Conservation (phyloP, 2,888 invertebrate species). For the Drosophila cognata region DNA sequence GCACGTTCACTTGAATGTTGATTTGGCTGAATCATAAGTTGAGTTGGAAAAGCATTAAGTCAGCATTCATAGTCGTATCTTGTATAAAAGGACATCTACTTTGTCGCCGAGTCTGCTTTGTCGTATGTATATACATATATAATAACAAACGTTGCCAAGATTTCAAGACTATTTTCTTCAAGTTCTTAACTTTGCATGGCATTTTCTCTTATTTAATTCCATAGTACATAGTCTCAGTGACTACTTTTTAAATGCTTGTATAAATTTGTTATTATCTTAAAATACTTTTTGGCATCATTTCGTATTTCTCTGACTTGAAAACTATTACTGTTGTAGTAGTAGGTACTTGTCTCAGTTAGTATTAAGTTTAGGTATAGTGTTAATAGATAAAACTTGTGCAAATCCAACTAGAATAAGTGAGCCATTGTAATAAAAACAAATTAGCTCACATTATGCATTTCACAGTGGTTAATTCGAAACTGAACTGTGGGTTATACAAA, state of each 20-base stretch:
- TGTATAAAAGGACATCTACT: background rate
- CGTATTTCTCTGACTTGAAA: background rate
- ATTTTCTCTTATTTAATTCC: background rate
- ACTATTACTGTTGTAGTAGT: background rate
- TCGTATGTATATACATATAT: background rate
- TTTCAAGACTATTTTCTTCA: background rate
- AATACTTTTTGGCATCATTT: background rate
- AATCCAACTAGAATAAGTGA: background rate
- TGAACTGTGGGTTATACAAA: background rate
- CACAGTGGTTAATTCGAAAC: background rate
- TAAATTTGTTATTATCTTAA: too few species aligned
- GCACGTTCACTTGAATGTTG: conserved; percentile 39
- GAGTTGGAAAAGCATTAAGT: conserved; percentile 36
- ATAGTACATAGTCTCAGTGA: background rate
- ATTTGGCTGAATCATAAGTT: conserved; percentile 28
- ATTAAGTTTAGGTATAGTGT: background rate
- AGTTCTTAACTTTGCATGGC: background rate
- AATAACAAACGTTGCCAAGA: background rate
- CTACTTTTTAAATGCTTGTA: too few species aligned
- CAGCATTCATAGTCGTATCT: conserved; percentile 22
- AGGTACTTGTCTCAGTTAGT: background rate
- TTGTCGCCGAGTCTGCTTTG: background rate
- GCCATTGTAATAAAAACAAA: background rate
- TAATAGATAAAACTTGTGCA: background rate
- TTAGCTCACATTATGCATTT: background rate